Evolutionary conservation across 2,113 vertebrate species (phyloP), one percentile per base, ranked within the genome.

Genomic region (Salvelinus namaycush): DNA sequence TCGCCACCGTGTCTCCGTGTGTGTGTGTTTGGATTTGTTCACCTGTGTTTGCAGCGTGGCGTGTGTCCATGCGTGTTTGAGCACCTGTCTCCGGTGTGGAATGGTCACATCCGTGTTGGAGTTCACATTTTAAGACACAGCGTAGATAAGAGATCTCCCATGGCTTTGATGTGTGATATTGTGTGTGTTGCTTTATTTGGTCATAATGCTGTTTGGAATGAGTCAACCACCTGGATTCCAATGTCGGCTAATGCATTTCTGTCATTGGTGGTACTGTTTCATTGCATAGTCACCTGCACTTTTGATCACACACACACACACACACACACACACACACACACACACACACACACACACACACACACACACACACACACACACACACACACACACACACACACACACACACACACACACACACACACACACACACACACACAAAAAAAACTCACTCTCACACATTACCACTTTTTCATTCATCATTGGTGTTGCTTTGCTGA

Each of bases 1-100:
- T 84, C 88, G 76, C 57, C 76, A 82, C 74, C 16, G 13, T 73
- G 29, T 65, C 78, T 83, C 84, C 73, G 77, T 88, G 69, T 87
- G 79, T 90, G 83, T 88, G 74, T 64, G 60, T 54, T 54, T 54
- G 51, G 51, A 54, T 54, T 54, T 89, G 22, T 54, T 20, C 65
- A 54, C 44, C 34, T 70, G 68, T 70, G 68, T 48, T 34, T 69
- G 68, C 34, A 31, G 27, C 29, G 20, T 48, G 12, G 73, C 20
- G 73, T 75, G 72, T 65, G 73, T 67, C 59, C 39, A 31, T 74
- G 73, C 16, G 72, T 64, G 72, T 26, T 26, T 39, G 34, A 18
- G 34, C 20, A 20, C 20, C 12, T 22, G 20, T 64, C 7, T 64
- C 24, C 8, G 60, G 24, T 64, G 60, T 64, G 60, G 60, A 64